Base-by-base conservation (phyloP, 2,888 invertebrate species). In the Agrypnus murinus region DNA sequence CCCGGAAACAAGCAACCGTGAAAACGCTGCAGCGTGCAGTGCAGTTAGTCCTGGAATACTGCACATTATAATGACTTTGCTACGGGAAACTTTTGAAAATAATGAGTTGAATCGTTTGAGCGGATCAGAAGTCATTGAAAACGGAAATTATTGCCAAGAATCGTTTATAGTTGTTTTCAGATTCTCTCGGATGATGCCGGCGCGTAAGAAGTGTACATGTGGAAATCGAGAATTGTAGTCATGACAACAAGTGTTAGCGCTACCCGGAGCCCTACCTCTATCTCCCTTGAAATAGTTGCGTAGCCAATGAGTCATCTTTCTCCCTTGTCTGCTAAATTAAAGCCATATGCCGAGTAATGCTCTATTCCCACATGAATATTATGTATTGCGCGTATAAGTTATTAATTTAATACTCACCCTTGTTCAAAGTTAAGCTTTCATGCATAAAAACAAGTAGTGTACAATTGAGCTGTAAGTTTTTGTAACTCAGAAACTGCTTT, bases 1-100 rank as follows among this genome's bases (percentile, higher is more conserved):
- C 77, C 77, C 79, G 79, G 79, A 78, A 79, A 79, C 75, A 72
- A 74, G 74, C 75, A 70, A 66, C 69, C 77, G 78, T 75, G 75
- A 76, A 78, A 76, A 78, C 72, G 72, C 65, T 69, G 68, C 68
- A 70, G 15, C 68, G 58, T 36, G 58, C 46, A 17, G 65, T 72
- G 72, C 68, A 68, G 12, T 66, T 58, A 19, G 43, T 12, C 12
- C 38, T 36, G 36, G 60, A 65, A 65, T 19, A 38, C 32, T 65
- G 69, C 59, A 62, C 55, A 36, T 55, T 45, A 25, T 59, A 50
- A 66, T 40, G 38, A 53, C 58, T 55, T 36, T 15, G 36, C 58
- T 48, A 48, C 38, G 38, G 31, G 58, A 25, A 10, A 55, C 1
- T 36, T 50, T 50, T 31, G 50, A 12, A 31, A 31, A 25, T 50